Percentiles rank a stretch among this genome's conserved stretches.
Evolutionary conservation across 2,888 invertebrate genomes (phyloP).

Genomic region (Leptinotarsa peninsularis): DNA sequence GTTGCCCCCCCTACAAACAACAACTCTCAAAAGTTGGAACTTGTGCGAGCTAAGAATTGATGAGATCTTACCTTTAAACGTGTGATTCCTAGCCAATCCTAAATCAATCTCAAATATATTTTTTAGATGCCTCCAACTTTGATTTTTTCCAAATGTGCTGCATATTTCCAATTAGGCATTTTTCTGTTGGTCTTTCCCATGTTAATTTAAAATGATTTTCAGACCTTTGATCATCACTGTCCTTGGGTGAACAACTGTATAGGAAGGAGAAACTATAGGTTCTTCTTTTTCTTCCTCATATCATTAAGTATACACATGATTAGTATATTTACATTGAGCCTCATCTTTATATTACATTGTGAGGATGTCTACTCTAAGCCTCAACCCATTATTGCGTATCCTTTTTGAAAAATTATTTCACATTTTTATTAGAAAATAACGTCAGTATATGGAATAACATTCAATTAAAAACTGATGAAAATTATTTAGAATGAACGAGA

Average conservation of each 20-base stretch:
- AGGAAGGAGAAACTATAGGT: slow-evolving; percentile 96
- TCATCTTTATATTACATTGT: slow-evolving; percentile 90
- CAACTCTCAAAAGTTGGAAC: too few species aligned
- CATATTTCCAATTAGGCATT: not conserved
- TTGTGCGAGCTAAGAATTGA: too few species aligned
- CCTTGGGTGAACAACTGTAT: slow-evolving; percentile 98
- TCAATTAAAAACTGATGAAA: too few species aligned
- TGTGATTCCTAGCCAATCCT: too few species aligned
- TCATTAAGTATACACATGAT: slow-evolving; percentile 98
- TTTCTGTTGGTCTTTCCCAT: not conserved
- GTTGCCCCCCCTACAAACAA: too few species aligned
- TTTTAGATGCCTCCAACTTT: too few species aligned
- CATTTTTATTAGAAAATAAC: not conserved
- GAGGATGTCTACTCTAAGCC: slow-evolving; percentile 84
- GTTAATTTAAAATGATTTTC: slow-evolving; percentile 62
- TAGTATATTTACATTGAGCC: slow-evolving; percentile 93
- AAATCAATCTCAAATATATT: too few species aligned
- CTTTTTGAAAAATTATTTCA: slow-evolving; percentile 68
- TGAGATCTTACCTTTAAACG: too few species aligned
- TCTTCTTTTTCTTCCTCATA: slow-evolving; percentile 98
- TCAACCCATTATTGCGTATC: slow-evolving; percentile 88
- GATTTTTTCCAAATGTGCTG: not conserved
- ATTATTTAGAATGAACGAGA: not conserved
- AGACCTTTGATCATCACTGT: slow-evolving; percentile 99
- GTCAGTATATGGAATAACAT: too few species aligned